Base-by-base conservation (phyloP, 2,888 invertebrate genomes). In the Epistrophe eligans region DNA sequence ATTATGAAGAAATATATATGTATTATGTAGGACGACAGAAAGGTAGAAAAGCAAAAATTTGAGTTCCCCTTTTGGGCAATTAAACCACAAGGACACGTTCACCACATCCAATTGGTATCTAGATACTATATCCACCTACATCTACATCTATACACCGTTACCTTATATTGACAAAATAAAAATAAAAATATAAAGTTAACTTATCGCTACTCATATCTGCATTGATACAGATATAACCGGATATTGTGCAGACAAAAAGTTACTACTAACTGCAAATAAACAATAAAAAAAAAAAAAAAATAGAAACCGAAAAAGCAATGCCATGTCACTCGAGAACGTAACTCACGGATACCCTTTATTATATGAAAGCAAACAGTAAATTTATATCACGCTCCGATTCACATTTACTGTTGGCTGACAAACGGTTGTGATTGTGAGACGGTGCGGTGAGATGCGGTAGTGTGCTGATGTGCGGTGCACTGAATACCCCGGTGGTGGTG, bases 321-420 rank as follows among this genome's bases (percentile, higher is more conserved):
- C 77, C 76, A 57, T 57, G 57, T 58, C 72, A 70, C 40, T 35
- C 1, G 67, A 55, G 74, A 79, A 80, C 76, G 81, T 83, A 79
- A 87, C 77, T 83, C 77, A 77, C 77, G 48, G 74, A 77, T 73
- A 82, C 73, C 77, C 70, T 71, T 45, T 66, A 50, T 50, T 58
- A 66, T 77, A 87, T 64, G 64, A 71, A 64, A 43, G 77, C 52
- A 71, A 57, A 73, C 85, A 82, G 77, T 82, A 83, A 87, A 83
- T 87, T 87, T 83, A 82, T 71, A 79, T 76, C 85, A 87, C 82
- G 83, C 85, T 87, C 83, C 85, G 82, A 70, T 87, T 87, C 77
- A 82, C 85, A 82, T 70, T 79, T 66, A 64, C 85, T 58, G 60
- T 57, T 82, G 43, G 73, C 67, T 85, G 77, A 77, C 77, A 82